phyloP scores from a whole-genome alignment of 2,113 vertebrate species.

The Tapirus terrestris region DNA sequence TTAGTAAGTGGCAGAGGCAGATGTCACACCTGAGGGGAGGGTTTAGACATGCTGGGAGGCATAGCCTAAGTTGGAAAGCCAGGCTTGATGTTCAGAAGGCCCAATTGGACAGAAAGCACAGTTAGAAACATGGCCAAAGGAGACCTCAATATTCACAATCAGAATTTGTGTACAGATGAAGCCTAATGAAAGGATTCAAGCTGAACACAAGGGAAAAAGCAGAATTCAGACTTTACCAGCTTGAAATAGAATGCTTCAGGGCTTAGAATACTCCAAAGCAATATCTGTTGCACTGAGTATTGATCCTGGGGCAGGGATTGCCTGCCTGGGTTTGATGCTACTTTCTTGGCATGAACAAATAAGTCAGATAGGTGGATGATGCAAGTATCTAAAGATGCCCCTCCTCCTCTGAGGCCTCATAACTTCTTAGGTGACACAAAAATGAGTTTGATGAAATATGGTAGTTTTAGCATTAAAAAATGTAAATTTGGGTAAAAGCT shows the following conservation, averaged over 20 bases:
- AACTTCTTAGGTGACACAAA: neutral
- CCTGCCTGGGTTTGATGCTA: neutral
- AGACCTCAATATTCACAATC: neutral
- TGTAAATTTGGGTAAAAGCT: neutral
- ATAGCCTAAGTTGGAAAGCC: neutral
- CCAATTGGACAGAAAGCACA: neutral
- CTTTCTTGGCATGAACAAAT: neutral
- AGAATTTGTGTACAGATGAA: neutral
- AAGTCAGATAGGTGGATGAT: neutral
- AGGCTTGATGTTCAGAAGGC: neutral
- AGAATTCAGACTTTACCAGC: neutral
- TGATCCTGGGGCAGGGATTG: neutral
- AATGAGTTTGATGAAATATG: neutral
- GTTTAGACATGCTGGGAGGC: neutral
- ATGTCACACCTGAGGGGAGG: neutral
- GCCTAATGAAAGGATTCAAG: neutral
- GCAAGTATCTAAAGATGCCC: neutral
- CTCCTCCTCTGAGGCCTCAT: neutral
- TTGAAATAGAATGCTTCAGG: neutral
- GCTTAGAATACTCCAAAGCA: neutral
- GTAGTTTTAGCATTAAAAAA: constrained; percentile 1
- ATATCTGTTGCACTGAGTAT: neutral
- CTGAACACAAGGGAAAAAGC: neutral
- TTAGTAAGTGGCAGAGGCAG: neutral
- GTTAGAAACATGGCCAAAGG: neutral